Evolutionary conservation across 2,797 vertebrate genomes (phyloP).

Genomic region (Enteromius argenteus): DNA sequence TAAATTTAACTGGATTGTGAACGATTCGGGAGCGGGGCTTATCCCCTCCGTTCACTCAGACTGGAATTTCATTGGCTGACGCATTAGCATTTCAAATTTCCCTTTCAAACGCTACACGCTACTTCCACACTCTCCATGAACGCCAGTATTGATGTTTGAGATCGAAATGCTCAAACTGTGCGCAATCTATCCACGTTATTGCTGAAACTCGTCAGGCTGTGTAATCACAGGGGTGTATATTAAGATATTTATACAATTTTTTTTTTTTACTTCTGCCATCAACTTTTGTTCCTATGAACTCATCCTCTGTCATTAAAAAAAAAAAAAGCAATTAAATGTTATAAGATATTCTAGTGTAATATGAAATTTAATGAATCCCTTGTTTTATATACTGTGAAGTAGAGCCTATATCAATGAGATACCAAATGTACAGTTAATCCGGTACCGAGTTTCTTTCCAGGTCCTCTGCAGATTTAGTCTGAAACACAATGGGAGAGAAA

Average conservation of each 20-base stretch:
- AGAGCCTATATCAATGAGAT: constrained; percentile 71
- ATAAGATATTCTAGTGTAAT: constrained; percentile 66
- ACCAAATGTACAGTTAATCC: constrained; percentile 72
- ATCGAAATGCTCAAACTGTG: constrained; percentile 62
- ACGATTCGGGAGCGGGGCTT: constrained; percentile 33
- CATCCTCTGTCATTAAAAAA: constrained; percentile 67
- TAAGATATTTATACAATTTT: constrained; percentile 82
- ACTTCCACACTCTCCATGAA: constrained; percentile 39
- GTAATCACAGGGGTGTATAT: constrained; percentile 75
- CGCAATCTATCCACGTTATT: constrained; percentile 64
- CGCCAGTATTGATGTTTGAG: constrained; percentile 68
- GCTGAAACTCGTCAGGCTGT: constrained; percentile 71
- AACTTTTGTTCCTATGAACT: constrained; percentile 68
- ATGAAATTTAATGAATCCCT: constrained; percentile 71
- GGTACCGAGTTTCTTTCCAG: constrained; percentile 66
- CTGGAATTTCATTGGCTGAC: constrained; percentile 69
- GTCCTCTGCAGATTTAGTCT: constrained; percentile 56
- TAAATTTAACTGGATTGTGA: constrained; percentile 66
- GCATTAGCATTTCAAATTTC: constrained; percentile 48
- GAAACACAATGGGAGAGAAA: constrained; percentile 52
- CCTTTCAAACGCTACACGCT: constrained; percentile 20
- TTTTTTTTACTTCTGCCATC: constrained; percentile 70
- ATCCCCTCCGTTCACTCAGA: constrained; percentile 64
- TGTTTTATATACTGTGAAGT: constrained; percentile 79
- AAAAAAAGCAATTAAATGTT: constrained; percentile 74